Evolutionary conservation across 53 echinoderm and acorn worm species (phyloP).

Genomic region (Apostichopus leukothele): DNA sequence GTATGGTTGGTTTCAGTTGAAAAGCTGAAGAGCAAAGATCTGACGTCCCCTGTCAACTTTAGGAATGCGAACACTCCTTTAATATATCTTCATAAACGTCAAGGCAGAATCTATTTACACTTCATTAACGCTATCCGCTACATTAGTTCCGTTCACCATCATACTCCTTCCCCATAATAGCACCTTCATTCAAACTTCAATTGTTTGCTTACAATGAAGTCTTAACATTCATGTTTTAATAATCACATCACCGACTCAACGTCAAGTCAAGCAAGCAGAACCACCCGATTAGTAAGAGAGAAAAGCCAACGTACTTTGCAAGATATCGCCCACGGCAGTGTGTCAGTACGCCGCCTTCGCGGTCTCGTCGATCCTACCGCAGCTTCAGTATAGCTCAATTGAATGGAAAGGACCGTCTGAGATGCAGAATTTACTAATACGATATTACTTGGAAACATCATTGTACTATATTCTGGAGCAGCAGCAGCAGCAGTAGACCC

Average conservation of each 20-base stretch:
- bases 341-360: slow-evolving; percentile 6
- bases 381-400: background rate
- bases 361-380: background rate
- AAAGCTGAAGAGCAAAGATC: too few species aligned
- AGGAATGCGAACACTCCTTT: too few species aligned
- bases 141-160: background rate
- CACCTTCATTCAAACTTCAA: background rate
- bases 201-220: slow-evolving; percentile 27
- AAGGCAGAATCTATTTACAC: background rate
- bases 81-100: too few species aligned
- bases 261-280: slow-evolving; percentile 13
- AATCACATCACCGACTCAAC: slow-evolving; percentile 36
- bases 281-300: background rate
- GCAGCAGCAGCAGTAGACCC: background rate
- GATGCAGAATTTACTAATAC: background rate
- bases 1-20: too few species aligned
- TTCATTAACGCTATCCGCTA: slow-evolving; percentile 7
- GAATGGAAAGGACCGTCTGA: background rate
- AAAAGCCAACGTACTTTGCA: slow-evolving; percentile 25
- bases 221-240: slow-evolving; percentile 45
- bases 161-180: background rate
- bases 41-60: too few species aligned
- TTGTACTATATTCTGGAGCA: background rate
- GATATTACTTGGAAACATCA: background rate
- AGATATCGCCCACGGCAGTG: background rate